Conservation (phyloP, 2,888 invertebrate genomes). For the Nomada flava region DNA sequence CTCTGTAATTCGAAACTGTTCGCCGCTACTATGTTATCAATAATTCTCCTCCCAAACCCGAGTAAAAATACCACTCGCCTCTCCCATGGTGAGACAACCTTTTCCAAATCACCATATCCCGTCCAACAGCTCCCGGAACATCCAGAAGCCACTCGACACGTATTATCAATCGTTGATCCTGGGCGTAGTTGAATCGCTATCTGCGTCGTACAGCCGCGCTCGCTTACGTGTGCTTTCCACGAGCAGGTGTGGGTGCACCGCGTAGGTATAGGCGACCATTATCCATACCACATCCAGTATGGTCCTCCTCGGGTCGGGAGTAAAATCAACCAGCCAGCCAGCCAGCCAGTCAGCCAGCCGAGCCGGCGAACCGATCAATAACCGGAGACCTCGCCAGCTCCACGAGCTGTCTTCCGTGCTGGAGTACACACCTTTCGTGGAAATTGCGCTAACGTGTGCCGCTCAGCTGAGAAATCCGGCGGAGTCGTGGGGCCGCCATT, state of each 20-base stretch:
- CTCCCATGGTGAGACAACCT: too few relatives aligned
- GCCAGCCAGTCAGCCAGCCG: conserved; percentile 45
- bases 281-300: conserved; percentile 77
- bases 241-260: conserved; percentile 39
- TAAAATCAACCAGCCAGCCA: conserved; percentile 77
- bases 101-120: too few relatives aligned
- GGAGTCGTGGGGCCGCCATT: conserved; percentile 59
- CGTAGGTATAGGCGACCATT: conserved; percentile 63
- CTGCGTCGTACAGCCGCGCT: conserved; percentile 22
- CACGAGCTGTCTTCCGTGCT: conserved; percentile 69
- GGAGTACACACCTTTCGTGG: conserved; percentile 72
- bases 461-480: conserved; percentile 54
- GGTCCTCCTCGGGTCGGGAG: conserved; percentile 80
- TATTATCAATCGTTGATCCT: conserved; percentile 15
- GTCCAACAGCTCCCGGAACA: not conserved
- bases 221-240: conserved; percentile 34
- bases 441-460: conserved; percentile 72
- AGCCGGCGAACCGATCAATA: conserved; percentile 79
- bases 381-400: conserved; percentile 78
- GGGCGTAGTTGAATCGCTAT: conserved; percentile 19
- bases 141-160: not conserved
- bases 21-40: too few relatives aligned
- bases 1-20: too few relatives aligned
- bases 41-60: too few relatives aligned
- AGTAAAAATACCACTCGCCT: too few relatives aligned